phyloP scores from a whole-genome alignment of 1,140 invertebrate species.

The Hestina assimilis region DNA sequence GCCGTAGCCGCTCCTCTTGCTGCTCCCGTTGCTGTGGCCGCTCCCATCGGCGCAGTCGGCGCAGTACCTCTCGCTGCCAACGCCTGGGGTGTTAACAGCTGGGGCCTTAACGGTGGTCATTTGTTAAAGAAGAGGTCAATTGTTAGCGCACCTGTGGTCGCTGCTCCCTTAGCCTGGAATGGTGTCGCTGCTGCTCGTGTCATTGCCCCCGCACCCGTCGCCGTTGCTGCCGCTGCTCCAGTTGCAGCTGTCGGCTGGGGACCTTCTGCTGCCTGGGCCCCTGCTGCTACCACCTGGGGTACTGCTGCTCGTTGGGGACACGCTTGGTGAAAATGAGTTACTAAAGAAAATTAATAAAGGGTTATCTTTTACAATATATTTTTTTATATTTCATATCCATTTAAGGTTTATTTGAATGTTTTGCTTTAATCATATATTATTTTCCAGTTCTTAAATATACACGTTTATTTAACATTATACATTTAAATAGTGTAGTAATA shows the following conservation, averaged over 20 bases:
- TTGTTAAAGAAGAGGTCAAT: constrained; percentile 25
- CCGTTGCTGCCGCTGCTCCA: neutral
- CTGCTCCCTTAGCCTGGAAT: constrained; percentile 12
- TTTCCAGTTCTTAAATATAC: no score
- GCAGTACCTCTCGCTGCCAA: constrained; percentile 53
- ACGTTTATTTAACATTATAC: no score
- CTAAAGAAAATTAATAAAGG: no score
- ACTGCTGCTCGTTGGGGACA: constrained; percentile 1
- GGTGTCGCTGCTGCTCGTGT: neutral
- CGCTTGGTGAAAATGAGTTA: neutral
- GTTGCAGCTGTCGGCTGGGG: no score
- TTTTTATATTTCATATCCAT: no score
- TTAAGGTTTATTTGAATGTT: no score
- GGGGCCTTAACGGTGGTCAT: constrained; percentile 30
- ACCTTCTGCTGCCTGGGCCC: no score
- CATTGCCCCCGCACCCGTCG: constrained; percentile 9
- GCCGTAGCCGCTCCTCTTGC: constrained; percentile 7
- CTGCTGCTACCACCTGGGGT: neutral
- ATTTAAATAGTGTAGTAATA: no score
- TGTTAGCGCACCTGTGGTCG: constrained; percentile 24
- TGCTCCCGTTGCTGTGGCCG: constrained; percentile 28
- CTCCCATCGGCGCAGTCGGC: constrained; percentile 42
- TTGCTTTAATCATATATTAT: no score
- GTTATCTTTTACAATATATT: no score
- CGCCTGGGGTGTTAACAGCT: constrained; percentile 43